These are phyloP conservation scores for Scaptomyza cyrtandrae DNA, from an alignment of 2,888 invertebrate genomes.

Conservation along the genomic window DNA sequence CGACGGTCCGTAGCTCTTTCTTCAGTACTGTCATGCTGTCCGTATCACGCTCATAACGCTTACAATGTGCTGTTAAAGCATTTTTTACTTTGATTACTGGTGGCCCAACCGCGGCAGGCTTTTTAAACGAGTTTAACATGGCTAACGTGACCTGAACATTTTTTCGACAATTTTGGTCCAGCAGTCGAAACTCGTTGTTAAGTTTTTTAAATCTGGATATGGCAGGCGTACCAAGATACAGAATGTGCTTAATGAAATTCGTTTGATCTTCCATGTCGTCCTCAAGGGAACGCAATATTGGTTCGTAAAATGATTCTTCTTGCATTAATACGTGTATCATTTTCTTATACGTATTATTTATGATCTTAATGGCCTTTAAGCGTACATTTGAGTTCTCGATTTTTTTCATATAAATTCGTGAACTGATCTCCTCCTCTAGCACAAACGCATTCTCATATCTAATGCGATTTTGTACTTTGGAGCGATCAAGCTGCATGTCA, in stretches of 20 bases:
- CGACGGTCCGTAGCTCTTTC: constrained; percentile 71
- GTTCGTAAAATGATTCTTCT: constrained; percentile 83
- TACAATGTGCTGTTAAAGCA: constrained; percentile 25
- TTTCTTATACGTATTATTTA: constrained; percentile 81
- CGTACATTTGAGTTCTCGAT: constrained; percentile 83
- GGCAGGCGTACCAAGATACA: constrained; percentile 82
- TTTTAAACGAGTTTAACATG: constrained; percentile 67
- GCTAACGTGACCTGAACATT: constrained; percentile 67
- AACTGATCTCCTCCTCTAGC: constrained; percentile 76
- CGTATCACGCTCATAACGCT: constrained; percentile 82
- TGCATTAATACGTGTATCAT: constrained; percentile 79
- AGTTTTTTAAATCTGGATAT: constrained; percentile 73
- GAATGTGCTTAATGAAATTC: constrained; percentile 81
- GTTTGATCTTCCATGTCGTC: constrained; percentile 82
- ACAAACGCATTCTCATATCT: constrained; percentile 80
- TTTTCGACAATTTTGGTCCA: constrained; percentile 73
- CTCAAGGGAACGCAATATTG: constrained; percentile 81
- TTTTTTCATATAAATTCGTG: constrained; percentile 74
- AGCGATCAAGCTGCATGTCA: constrained; percentile 64
- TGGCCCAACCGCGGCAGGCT: constrained; percentile 35
- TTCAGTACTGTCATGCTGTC: constrained; percentile 80
- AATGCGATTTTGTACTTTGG: constrained; percentile 76
- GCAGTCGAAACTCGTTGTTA: constrained; percentile 66
- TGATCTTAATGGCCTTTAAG: constrained; percentile 77
- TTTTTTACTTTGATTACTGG: not conserved